Conservation (phyloP, 2,113 vertebrate species). For the Misgurnus mizolepis region DNA sequence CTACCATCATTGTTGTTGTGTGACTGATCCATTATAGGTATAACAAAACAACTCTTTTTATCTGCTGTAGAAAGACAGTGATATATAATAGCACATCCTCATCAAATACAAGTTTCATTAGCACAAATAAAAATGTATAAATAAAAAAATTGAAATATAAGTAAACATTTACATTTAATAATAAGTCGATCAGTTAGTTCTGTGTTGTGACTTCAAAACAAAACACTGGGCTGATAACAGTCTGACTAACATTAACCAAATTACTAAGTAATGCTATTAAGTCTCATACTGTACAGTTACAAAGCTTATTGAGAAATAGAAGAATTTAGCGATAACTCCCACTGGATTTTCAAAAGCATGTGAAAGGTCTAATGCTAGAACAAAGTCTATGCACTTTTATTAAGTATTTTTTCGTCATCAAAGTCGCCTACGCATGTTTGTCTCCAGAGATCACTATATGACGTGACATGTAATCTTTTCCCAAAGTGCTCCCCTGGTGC, state of each 20-base stretch:
- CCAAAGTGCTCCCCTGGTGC: slow-evolving; percentile 10
- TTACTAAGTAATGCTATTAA: background rate
- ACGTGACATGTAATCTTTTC: background rate
- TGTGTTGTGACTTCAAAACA: slow-evolving; percentile 18
- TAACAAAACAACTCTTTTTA: background rate
- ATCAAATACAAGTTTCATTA: no score
- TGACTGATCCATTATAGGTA: background rate
- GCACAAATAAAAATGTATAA: no score
- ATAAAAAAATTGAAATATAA: no score
- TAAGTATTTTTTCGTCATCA: background rate
- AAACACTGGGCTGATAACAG: background rate
- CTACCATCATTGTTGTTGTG: background rate
- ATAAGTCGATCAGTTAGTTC: background rate
- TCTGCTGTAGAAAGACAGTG: background rate
- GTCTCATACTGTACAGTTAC: background rate
- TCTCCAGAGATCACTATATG: slow-evolving; percentile 6
- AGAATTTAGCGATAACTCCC: background rate
- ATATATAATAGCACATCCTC: background rate
- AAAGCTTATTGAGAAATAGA: background rate
- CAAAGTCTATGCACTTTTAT: background rate
- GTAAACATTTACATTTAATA: background rate
- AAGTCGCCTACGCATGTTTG: background rate
- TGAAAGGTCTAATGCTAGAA: background rate
- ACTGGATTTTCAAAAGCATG: background rate
- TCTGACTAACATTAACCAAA: background rate